These are phyloP conservation scores for Sinonovacula constricta DNA, from an alignment of 1,140 invertebrate genomes.

Conservation along the genomic window DNA sequence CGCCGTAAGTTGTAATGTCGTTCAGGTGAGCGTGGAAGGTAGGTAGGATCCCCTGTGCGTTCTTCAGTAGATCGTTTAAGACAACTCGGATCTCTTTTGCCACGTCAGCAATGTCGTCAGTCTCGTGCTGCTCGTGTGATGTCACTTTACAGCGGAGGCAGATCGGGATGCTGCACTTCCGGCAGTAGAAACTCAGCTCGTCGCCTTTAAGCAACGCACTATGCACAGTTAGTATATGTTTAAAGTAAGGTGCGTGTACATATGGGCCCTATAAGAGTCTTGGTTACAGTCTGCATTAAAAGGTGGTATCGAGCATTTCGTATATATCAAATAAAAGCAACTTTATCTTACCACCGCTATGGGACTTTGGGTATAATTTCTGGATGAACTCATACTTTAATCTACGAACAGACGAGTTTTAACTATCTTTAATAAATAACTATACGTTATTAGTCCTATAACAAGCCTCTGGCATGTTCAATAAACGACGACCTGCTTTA, in stretches of 20 bases:
- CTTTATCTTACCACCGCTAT: not conserved
- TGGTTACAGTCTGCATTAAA: not conserved
- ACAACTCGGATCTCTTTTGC: slow-evolving; percentile 38
- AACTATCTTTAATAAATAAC: no score
- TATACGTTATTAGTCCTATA: no score
- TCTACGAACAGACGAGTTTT: not conserved
- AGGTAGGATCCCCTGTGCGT: slow-evolving; percentile 31
- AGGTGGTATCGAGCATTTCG: not conserved
- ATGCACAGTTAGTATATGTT: not conserved
- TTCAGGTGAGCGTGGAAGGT: slow-evolving; percentile 43
- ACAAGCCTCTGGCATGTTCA: no score
- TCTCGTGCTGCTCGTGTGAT: slow-evolving; percentile 39
- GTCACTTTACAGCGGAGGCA: slow-evolving; percentile 49
- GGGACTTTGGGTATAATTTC: no score
- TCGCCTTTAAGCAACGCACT: slow-evolving; percentile 13
- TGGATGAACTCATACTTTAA: no score
- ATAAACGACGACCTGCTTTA: no score
- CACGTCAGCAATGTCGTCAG: slow-evolving; percentile 33
- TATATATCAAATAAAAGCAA: not conserved
- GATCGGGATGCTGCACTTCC: slow-evolving; percentile 36
- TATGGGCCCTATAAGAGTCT: not conserved
- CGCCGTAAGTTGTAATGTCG: slow-evolving; percentile 39
- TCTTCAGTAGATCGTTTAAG: slow-evolving; percentile 33
- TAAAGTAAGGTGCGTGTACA: not conserved
- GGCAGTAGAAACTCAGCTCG: slow-evolving; percentile 49